Evolutionary conservation across 2,888 invertebrate genomes (phyloP).

Genomic region (Pyrochroa serraticornis): DNA sequence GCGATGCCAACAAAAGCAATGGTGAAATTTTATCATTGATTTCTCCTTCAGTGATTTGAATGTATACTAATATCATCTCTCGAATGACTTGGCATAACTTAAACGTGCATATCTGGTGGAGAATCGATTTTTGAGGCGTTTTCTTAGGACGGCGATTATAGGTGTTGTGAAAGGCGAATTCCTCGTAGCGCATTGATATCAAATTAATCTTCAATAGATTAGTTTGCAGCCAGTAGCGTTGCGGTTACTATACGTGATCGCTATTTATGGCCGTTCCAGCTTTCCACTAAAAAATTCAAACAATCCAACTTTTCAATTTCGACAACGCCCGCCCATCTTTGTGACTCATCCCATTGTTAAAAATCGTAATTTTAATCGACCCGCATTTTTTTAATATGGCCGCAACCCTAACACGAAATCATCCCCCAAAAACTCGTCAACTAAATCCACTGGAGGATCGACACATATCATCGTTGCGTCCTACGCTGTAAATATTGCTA

Average conservation of each 20-base stretch:
- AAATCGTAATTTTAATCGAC: too few species aligned
- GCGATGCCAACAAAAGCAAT: conserved; percentile 25
- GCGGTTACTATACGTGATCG: conserved; percentile 8
- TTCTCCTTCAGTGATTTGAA: conserved; percentile 32
- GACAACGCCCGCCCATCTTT: conserved; percentile 10
- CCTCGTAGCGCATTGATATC: conserved; percentile 31
- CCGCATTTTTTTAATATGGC: too few species aligned
- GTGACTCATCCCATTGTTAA: conserved; percentile 7
- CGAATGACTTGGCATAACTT: conserved; percentile 32
- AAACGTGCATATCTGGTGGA: conserved; percentile 26
- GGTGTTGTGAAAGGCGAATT: conserved; percentile 32
- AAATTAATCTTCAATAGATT: conserved; percentile 32
- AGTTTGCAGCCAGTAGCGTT: conserved; percentile 24
- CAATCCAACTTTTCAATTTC: conserved; percentile 6
- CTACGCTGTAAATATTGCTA: conserved; percentile 8
- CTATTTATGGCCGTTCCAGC: background rate
- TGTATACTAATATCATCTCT: conserved; percentile 32
- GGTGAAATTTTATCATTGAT: conserved; percentile 33
- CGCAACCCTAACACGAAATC: too few species aligned
- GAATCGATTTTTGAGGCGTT: conserved; percentile 33
- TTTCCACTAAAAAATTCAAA: conserved; percentile 1
- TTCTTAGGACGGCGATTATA: conserved; percentile 30
- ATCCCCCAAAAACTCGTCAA: background rate
- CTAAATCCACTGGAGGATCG: conserved; percentile 2
- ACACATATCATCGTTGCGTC: conserved; percentile 13